Conservation (phyloP, 2,113 vertebrate species). For the Tonatia bakeri region DNA sequence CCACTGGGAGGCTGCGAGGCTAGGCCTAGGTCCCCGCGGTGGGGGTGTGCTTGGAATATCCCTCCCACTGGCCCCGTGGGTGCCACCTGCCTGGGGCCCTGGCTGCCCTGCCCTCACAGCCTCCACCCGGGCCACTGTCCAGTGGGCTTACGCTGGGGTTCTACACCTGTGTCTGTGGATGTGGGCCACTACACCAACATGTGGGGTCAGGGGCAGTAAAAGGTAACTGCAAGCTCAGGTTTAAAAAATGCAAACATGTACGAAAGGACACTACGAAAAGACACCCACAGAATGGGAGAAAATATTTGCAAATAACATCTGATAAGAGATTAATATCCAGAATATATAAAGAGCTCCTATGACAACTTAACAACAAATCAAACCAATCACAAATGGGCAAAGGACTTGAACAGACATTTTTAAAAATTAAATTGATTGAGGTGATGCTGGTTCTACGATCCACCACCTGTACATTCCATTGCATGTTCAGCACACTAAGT, state of each 20-base stretch:
- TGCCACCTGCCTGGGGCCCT: background rate
- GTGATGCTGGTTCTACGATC: background rate
- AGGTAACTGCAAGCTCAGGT: background rate
- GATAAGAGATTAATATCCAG: background rate
- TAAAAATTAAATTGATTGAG: background rate
- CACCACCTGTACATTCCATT: background rate
- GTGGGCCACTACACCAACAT: background rate
- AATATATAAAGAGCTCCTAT: no score
- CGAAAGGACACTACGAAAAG: background rate
- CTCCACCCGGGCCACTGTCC: background rate
- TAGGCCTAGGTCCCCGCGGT: background rate
- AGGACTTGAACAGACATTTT: background rate
- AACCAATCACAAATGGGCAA: background rate
- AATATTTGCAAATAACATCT: background rate
- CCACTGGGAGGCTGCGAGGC: rapidly evolving
- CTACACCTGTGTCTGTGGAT: background rate
- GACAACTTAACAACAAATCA: background rate
- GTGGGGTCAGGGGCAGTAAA: background rate
- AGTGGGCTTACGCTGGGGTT: background rate
- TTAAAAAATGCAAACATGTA: background rate
- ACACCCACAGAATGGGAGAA: no score
- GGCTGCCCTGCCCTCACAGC: background rate
- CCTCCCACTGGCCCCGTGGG: background rate
- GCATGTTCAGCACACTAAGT: background rate
- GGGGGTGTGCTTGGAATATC: no score